Percentiles rank a stretch among this genome's conserved stretches.
These are phyloP conservation scores for Phthorimaea operculella DNA, from an alignment of 1,140 invertebrate species.

Conservation along the genomic window DNA sequence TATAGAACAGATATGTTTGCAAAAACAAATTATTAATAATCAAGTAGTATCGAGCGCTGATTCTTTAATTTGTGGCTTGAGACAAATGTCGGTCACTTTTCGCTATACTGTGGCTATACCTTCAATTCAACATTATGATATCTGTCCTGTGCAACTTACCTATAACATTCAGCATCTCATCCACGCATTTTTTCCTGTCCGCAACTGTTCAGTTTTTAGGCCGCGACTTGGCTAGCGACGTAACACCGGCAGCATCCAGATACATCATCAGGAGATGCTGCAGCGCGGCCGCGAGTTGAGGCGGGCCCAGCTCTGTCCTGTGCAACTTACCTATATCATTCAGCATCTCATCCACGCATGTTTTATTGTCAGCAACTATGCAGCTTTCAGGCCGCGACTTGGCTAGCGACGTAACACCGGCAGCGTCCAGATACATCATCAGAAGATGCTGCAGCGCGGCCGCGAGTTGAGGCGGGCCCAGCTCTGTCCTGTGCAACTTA, in stretches of 20 bases:
- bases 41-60: too few species aligned
- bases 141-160: too few species aligned
- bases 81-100: too few species aligned
- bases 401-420: neutral
- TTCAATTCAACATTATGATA: too few species aligned
- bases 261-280: neutral
- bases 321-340: too few species aligned
- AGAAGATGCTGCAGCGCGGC: neutral
- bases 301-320: neutral
- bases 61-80: too few species aligned
- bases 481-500: too few species aligned
- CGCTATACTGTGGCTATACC: too few species aligned
- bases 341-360: neutral
- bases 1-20: too few species aligned
- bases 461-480: neutral
- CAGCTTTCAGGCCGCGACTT: neutral
- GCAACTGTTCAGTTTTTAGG: neutral
- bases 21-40: too few species aligned
- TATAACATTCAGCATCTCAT: too few species aligned
- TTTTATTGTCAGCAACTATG: neutral
- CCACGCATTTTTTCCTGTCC: neutral
- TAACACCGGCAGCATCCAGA: neutral
- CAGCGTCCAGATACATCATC: neutral
- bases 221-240: neutral
- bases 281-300: neutral